Evolutionary conservation across 2,797 vertebrate genomes (phyloP).

Genomic region (Poliocrania exsul): DNA sequence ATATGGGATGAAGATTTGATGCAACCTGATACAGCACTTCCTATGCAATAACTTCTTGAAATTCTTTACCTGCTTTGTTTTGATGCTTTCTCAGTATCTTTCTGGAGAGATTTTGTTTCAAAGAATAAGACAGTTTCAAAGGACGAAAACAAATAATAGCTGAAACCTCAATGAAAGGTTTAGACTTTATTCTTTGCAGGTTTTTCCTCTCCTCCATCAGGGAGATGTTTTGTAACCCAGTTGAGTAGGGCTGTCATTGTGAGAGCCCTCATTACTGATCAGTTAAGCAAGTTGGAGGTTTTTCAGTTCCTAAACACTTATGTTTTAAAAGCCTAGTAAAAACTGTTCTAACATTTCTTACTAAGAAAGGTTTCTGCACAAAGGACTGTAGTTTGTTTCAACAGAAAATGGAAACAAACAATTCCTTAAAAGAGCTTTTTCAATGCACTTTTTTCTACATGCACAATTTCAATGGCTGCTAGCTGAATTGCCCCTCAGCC

Average conservation of each 20-base stretch:
- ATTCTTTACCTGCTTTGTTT: not conserved
- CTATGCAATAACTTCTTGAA: not conserved
- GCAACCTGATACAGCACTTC: not conserved
- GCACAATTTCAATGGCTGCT: not conserved
- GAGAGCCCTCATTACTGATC: not conserved
- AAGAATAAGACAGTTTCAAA: not conserved
- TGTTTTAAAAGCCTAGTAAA: not conserved
- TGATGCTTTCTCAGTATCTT: not conserved
- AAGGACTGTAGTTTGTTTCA: not conserved
- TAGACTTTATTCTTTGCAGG: not conserved
- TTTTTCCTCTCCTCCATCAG: not conserved
- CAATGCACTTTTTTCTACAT: not conserved
- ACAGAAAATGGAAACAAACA: not conserved
- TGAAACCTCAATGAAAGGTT: not conserved
- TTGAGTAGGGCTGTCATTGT: not conserved
- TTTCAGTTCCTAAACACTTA: not conserved
- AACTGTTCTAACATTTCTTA: not conserved
- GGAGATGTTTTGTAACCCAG: not conserved
- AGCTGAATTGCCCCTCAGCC: not conserved
- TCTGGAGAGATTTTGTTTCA: not conserved
- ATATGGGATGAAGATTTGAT: not conserved
- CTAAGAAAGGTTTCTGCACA: not conserved
- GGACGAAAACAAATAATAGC: not conserved
- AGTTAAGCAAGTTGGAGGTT: not conserved
- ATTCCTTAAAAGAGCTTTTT: not conserved